Evolutionary conservation across 2,797 vertebrate genomes (phyloP).

Genomic region (Gymnothorax reevesii): DNA sequence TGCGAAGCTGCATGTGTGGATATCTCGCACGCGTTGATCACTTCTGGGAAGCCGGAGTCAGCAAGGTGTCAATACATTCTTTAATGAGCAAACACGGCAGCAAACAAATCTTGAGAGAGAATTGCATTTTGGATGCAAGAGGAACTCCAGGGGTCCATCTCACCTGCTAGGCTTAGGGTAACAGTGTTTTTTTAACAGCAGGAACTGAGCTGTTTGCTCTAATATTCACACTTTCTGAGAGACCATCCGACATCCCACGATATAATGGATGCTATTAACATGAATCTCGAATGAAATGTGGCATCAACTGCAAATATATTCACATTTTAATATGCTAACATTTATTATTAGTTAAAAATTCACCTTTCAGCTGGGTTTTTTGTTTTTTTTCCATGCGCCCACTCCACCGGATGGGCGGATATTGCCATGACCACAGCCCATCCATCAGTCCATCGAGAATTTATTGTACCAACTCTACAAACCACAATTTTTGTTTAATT

Average conservation of each 20-base stretch:
- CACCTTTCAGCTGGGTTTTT: no score
- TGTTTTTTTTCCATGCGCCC: no score
- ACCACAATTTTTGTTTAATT: no score
- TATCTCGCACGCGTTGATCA: constrained; percentile 41
- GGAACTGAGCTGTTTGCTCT: neutral
- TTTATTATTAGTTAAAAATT: no score
- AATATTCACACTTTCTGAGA: neutral
- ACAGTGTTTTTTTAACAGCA: neutral
- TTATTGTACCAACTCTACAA: no score
- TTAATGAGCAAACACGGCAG: constrained; percentile 76
- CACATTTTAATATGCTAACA: no score
- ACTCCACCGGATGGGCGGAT: no score
- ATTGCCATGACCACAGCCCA: no score
- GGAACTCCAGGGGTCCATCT: neutral
- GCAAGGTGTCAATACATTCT: constrained; percentile 71
- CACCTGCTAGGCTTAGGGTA: neutral
- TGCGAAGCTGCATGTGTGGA: constrained; percentile 58
- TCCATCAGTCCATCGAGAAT: no score
- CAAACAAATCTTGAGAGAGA: constrained; percentile 46
- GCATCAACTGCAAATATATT: neutral
- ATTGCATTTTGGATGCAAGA: neutral
- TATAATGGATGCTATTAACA: neutral
- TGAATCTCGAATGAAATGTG: neutral
- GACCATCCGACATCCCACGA: neutral
- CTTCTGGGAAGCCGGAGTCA: constrained; percentile 55